Evolutionary conservation across 2,888 invertebrate species (phyloP), one percentile per base, ranked within the genome.

Genomic region (Mesoligia furuncula): DNA sequence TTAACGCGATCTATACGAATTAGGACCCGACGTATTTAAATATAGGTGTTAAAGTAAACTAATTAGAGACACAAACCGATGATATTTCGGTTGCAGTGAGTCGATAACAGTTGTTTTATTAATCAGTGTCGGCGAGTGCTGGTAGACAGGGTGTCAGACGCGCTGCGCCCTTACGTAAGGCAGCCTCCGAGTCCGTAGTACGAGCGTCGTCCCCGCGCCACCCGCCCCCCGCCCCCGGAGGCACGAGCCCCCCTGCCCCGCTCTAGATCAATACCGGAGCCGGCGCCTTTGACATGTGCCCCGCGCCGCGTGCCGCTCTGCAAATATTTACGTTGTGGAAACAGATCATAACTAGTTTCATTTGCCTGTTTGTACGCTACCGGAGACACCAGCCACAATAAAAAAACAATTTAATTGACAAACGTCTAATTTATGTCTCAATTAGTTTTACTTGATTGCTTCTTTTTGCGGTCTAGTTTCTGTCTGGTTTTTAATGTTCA

Each of bases 241-340:
- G 72, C 76, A 66, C 82, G 75, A 74, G 76, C 76, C 75, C 86
- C 83, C 71, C 74, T 77, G 73, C 88, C 92, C 92, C 93, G 89
- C 94, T 92, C 94, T 95, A 96, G 96, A 96, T 96, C 96, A 96
- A 96, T 96, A 96, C 96, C 94, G 93, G 92, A 94, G 95, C 94
- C 95, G 94, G 94, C 93, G 95, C 96, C 95, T 96, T 96, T 96
- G 96, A 96, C 96, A 96, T 96, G 96, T 96, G 96, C 95, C 95
- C 94, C 93, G 92, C 93, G 92, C 93, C 94, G 93, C 94, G 93
- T 93, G 94, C 94, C 93, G 91, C 94, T 93, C 94, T 90, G 95
- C 96, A 95, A 96, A 96, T 96, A 96, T 96, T 96, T 96, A 96
- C 96, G 94, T 95, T 95, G 94, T 93, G 95, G 94, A 93, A 95